Base-by-base conservation (phyloP, 2,797 vertebrate species). In the Dendrocincla tyrannina region DNA sequence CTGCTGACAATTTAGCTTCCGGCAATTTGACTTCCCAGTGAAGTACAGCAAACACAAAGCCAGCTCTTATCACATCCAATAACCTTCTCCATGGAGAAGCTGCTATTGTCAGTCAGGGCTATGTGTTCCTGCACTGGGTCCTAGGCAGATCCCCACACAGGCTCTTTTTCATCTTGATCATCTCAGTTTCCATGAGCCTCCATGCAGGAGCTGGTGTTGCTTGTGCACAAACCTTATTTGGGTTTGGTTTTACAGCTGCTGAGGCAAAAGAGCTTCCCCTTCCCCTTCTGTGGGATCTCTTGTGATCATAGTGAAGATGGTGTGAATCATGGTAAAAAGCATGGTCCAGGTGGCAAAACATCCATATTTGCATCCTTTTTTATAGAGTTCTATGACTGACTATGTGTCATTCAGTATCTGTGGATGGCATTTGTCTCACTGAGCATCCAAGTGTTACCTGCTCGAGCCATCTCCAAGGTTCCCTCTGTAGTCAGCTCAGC, bases 1-100 rank as follows among this genome's bases (percentile, higher is more conserved):
- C 82, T 88, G 76, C 89, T 91, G 82, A 84, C 75, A 94, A 80
- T 85, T 79, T 91, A 74, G 80, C 72, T 94, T 55, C 77, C 76
- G 67, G 81, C 75, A 91, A 74, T 93, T 83, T 88, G 80, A 67
- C 59, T 95, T 91, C 37, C 39, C 67, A 76, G 69, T 24, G 47
- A 85, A 90, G 56, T 28, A 44, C 2, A 5, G 67, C 1, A 10
- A 93, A 93, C 75, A 76, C 59, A 93, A 79, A 93, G 30, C 70
- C 83, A 79, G 42, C 74, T 89, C 77, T n/a, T 66, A 63, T 32
- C 70, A 67, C 15, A 62, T 82, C 67, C 47, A 93, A n/a, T 87
- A 74, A 78, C 49, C 49, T 89, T 32, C 39, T 84, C 58, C 32
- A 17, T 17, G 18, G 59, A 79, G 53, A 82, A 63, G 47, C 41